phyloP scores from a whole-genome alignment of 2,113 vertebrate species.

The Glaucomys volans region DNA sequence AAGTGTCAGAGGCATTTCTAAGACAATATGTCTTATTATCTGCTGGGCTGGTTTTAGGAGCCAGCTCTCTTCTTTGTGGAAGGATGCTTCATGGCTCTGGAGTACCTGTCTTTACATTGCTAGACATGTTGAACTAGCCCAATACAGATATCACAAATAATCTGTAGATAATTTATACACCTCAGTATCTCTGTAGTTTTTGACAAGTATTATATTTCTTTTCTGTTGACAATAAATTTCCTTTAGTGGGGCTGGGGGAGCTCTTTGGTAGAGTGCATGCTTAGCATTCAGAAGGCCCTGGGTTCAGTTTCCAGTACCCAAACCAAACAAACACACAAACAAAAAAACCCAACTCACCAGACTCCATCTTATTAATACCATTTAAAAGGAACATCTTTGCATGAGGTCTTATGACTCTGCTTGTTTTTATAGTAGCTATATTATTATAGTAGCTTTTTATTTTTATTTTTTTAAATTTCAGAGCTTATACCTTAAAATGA shows the following conservation, averaged over 20 bases:
- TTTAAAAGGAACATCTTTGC: not conserved
- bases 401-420: not conserved
- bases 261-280: not conserved
- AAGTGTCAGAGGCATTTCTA: not conserved
- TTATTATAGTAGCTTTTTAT: not conserved
- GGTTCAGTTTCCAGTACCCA: not conserved
- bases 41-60: not conserved
- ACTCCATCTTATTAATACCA: not conserved
- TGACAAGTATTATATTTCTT: slow-evolving; percentile 29
- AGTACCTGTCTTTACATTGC: not conserved
- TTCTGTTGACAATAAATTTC: not conserved
- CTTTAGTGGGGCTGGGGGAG: not conserved
- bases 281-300: not conserved
- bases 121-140: not conserved
- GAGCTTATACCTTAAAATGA: not conserved
- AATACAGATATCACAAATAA: not conserved
- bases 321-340: not conserved
- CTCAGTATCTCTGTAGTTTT: not conserved
- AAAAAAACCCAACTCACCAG: too few relatives aligned
- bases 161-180: not conserved
- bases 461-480: not conserved
- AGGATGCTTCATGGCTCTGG: not conserved
- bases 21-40: fast-evolving
- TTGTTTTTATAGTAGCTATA: not conserved
- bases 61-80: not conserved